Evolutionary conservation across 2,797 vertebrate species (phyloP).

Genomic region (Alca torda): DNA sequence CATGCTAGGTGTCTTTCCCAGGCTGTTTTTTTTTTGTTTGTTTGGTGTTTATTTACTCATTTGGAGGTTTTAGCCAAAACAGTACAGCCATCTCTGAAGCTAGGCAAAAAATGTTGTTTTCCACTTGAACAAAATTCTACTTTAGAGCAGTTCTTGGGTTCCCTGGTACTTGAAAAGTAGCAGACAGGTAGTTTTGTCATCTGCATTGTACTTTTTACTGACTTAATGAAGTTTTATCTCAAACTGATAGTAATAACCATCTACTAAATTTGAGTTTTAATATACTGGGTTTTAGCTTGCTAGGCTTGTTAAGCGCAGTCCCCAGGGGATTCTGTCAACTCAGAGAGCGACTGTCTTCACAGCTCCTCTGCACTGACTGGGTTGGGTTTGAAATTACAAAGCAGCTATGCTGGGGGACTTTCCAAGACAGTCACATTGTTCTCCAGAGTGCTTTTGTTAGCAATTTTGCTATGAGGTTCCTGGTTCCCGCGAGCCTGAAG

Average conservation of each 20-base stretch:
- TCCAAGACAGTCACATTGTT: not conserved
- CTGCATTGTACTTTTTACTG: not conserved
- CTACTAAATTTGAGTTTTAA: not conserved
- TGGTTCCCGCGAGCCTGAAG: not conserved
- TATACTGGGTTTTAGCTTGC: not conserved
- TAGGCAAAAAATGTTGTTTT: not conserved
- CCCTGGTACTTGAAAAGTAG: not conserved
- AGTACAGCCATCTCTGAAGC: not conserved
- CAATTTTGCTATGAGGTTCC: not conserved
- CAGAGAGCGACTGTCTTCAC: not conserved
- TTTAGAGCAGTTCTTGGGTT: not conserved
- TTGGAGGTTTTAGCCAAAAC: not conserved
- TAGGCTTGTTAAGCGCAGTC: not conserved
- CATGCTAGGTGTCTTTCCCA: not conserved
- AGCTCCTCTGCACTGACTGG: not conserved
- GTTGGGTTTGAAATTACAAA: not conserved
- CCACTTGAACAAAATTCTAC: not conserved
- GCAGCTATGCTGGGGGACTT: not conserved
- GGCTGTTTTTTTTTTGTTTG: not conserved
- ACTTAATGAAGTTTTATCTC: not conserved
- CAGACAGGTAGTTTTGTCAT: not conserved
- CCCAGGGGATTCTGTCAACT: not conserved
- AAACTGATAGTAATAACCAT: not conserved
- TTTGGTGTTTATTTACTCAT: not conserved
- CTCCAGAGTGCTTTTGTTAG: slow-evolving; percentile 7